phyloP scores from a whole-genome alignment of 2,797 vertebrate genomes.

The Thunnus albacares region DNA sequence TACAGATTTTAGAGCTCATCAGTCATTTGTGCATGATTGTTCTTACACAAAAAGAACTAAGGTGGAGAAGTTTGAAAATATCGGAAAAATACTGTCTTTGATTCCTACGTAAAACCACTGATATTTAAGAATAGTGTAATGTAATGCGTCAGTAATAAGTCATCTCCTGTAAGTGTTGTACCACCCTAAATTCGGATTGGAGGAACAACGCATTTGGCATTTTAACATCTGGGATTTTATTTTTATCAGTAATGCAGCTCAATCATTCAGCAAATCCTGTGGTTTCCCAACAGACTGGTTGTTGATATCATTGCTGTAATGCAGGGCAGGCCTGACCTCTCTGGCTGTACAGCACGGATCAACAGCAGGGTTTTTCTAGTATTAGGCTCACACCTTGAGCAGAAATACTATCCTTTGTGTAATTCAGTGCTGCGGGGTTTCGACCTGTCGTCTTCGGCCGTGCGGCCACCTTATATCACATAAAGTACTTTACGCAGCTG shows the following conservation, averaged over 20 bases:
- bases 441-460: background rate
- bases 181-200: too few species aligned
- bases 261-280: background rate
- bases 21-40: background rate
- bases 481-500: conserved; percentile 17
- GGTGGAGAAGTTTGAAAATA: background rate
- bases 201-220: too few species aligned
- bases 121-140: background rate
- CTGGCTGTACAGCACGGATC: conserved; percentile 38
- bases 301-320: conserved; percentile 20
- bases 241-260: conserved; percentile 1
- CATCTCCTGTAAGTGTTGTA: background rate
- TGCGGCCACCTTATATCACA: conserved; percentile 34
- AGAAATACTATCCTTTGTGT: conserved; percentile 60
- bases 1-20: conserved; percentile 10
- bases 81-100: conserved; percentile 5
- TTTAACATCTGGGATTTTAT: background rate
- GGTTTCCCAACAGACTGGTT: background rate
- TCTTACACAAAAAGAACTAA: conserved; percentile 25
- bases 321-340: conserved; percentile 28
- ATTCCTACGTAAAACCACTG: background rate
- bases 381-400: conserved; percentile 60
- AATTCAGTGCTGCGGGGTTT: conserved; percentile 45
- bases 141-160: conserved; percentile 5
- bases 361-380: conserved; percentile 47